phyloP scores from a whole-genome alignment of 2,113 vertebrate genomes.

The Microcebus tavaratra region DNA sequence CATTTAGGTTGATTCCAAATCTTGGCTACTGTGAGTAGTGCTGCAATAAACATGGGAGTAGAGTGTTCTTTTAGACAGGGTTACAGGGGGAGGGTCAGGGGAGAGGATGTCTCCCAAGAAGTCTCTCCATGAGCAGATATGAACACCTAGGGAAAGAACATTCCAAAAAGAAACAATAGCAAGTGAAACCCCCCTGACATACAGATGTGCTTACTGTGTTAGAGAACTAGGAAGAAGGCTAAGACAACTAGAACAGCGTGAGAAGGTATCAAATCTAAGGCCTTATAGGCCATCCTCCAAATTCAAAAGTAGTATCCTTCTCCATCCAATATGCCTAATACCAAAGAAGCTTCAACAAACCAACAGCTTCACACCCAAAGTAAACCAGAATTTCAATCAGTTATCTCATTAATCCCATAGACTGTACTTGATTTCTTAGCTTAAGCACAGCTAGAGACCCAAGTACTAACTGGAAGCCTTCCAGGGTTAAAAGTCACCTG shows the following conservation, averaged over 20 bases:
- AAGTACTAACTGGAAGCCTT: conserved; percentile 1
- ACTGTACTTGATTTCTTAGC: neutral
- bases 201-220: neutral
- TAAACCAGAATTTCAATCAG: neutral
- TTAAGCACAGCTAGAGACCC: neutral
- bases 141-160: neutral
- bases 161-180: neutral
- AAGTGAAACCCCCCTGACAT: neutral
- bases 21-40: too few species aligned
- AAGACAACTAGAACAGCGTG: neutral
- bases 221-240: neutral
- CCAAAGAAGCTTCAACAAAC: neutral
- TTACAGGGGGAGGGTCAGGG: neutral
- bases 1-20: too few species aligned
- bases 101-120: neutral
- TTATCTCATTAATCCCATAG: neutral
- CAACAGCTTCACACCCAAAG: neutral
- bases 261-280: neutral
- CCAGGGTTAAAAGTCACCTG: conserved; percentile 32
- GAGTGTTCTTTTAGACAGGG: neutral
- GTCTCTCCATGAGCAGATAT: neutral
- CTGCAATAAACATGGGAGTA: neutral
- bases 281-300: neutral
- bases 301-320: neutral
- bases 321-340: neutral